A percentile compares a stretch with the other conserved stretches of the same genome.
phyloP scores from a whole-genome alignment of 2,113 vertebrate species.

The Larimichthys polyactis region DNA sequence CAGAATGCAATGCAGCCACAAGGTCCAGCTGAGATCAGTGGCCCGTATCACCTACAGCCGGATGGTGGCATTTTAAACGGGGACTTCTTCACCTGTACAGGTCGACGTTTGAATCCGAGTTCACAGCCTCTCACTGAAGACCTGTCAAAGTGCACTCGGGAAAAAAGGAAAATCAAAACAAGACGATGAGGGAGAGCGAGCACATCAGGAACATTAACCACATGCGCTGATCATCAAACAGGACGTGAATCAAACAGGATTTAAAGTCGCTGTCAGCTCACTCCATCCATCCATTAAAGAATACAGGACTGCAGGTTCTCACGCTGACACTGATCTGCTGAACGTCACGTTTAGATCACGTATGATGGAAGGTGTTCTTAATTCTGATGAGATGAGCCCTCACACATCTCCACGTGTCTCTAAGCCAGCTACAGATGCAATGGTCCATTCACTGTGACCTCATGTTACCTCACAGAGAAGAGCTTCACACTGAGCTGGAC shows the following conservation, averaged over 20 bases:
- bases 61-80: slow-evolving; percentile 17
- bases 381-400: too few species aligned
- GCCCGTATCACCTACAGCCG: slow-evolving; percentile 14
- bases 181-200: not conserved
- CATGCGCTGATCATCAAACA: not conserved
- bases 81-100: not conserved
- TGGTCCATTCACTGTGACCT: too few species aligned
- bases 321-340: not conserved
- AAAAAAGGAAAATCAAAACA: not conserved
- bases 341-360: not conserved
- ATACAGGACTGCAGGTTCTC: not conserved
- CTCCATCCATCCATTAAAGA: not conserved
- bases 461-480: too few species aligned
- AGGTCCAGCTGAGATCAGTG: slow-evolving; percentile 14
- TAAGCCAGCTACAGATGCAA: too few species aligned
- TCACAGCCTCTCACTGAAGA: not conserved
- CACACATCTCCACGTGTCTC: too few species aligned
- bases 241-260: too few species aligned
- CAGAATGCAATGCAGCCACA: not conserved
- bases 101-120: not conserved
- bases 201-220: slow-evolving; percentile 4
- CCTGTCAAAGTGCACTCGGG: not conserved
- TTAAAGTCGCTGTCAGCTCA: too few species aligned
- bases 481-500: too few species aligned
- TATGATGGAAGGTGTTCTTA: not conserved